A percentile compares a stretch with the other conserved stretches of the same genome.
Conservation (phyloP, 2,797 vertebrate genomes). For the Helarctos malayanus region DNA sequence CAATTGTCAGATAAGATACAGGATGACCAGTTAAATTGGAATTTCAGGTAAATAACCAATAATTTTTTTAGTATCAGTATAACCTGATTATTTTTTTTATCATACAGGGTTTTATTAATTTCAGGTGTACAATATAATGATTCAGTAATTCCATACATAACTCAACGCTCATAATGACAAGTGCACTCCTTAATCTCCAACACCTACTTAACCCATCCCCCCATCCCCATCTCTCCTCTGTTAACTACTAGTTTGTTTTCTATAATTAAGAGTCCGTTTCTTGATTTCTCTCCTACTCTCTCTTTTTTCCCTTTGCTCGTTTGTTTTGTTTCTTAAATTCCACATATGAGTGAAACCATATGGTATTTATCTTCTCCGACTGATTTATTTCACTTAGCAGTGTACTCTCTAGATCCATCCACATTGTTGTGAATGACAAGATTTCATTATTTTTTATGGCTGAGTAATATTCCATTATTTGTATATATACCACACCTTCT, state of each 20-base stretch:
- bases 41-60: background rate
- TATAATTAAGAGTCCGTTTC: background rate
- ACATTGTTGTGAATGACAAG: background rate
- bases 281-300: background rate
- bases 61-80: background rate
- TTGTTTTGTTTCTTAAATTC: background rate
- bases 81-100: background rate
- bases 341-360: background rate
- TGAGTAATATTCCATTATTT: background rate
- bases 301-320: background rate
- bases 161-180: background rate
- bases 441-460: background rate
- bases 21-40: background rate
- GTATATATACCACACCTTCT: background rate
- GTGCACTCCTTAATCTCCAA: background rate
- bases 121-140: background rate
- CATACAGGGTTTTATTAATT: background rate
- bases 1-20: background rate
- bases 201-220: background rate
- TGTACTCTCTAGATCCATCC: background rate
- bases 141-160: background rate
- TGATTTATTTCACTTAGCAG: background rate
- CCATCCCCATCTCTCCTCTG: background rate
- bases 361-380: background rate
- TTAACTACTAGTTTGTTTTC: background rate